Evolutionary conservation across 2,888 invertebrate species (phyloP).

Genomic region (Oxycera nigricornis): DNA sequence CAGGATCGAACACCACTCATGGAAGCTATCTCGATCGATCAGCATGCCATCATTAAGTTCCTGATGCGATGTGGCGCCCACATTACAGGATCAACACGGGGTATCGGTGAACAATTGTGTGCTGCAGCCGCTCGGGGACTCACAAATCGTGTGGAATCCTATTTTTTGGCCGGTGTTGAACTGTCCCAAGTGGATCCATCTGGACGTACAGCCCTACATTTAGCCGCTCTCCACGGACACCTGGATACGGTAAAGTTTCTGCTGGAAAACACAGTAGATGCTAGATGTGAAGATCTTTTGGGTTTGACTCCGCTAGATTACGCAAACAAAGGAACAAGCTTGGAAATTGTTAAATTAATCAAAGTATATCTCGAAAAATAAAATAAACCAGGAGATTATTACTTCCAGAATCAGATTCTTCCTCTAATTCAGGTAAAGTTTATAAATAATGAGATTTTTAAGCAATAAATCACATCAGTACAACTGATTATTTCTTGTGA

Average conservation of each 20-base stretch:
- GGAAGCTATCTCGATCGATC: conserved; percentile 73
- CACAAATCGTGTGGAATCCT: conserved; percentile 67
- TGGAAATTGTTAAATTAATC: conserved; percentile 49
- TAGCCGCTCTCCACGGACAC: conserved; percentile 69
- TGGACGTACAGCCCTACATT: conserved; percentile 73
- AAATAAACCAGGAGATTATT: too few relatives aligned
- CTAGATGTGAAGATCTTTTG: conserved; percentile 63
- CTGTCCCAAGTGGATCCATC: conserved; percentile 66
- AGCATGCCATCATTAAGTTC: conserved; percentile 69
- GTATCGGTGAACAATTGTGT: conserved; percentile 73
- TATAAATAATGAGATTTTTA: too few relatives aligned
- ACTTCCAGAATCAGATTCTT: too few relatives aligned
- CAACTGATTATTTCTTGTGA: too few relatives aligned
- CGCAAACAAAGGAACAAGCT: conserved; percentile 57
- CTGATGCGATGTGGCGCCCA: conserved; percentile 80
- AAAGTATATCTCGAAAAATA: conserved; percentile 6
- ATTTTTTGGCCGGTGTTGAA: conserved; percentile 73
- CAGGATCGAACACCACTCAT: conserved; percentile 74
- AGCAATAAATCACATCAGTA: too few relatives aligned
- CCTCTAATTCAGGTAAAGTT: too few relatives aligned
- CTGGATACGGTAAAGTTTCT: conserved; percentile 64
- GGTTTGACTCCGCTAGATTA: conserved; percentile 67
- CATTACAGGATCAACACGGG: conserved; percentile 66
- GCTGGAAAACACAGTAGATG: conserved; percentile 62
- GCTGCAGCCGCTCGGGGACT: conserved; percentile 70